Base-by-base conservation (phyloP, 2,797 vertebrate genomes). In the Chrysocyon brachyurus region DNA sequence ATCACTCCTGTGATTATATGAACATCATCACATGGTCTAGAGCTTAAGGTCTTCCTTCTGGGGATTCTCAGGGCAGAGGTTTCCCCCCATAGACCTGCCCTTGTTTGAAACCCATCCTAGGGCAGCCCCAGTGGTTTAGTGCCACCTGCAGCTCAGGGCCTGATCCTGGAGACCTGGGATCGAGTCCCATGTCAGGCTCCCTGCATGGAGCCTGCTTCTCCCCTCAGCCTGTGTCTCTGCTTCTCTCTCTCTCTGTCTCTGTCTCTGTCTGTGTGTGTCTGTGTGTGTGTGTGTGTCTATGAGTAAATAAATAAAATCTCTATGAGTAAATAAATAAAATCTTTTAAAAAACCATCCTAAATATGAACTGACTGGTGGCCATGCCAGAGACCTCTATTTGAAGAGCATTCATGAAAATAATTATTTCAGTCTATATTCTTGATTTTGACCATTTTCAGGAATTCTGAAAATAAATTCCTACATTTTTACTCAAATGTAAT, bases 361-460 rank as follows among this genome's bases (percentile, higher is more conserved):
- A 33, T 21, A 0, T 11, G 54, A 8, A 12, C 16, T 0, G 1
- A 28, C 2, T 6, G 7, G 19, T 6, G 15, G 8, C 22, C 5
- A 3, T 17, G 11, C 31, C 7, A 0, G 0, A 3, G 36, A 33
- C 24, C 79, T 33, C 12, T 2, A 1, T 14, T 70, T 59, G 33
- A 6, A 66, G 12, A 52, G 16, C 19, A 17, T 8, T 49, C 49
- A 46, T 49, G 19, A n/a, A 28, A 15, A n/a, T 33, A 31, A 10
- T 56, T 21, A 16, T 31, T 81, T 73, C 40, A 72, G 16, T 49
- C 19, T 9, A 70, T 11, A 1, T 21, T 68, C 17, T 46, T 22
- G 36, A 24, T 73, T 61, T 70, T 83, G 40, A 90, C 26, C 52
- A 33, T 93, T 64, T 91, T 46, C 33, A 54, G 40, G 36, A 86